These are phyloP conservation scores for Marmota monax DNA, from an alignment of 2,113 vertebrate genomes.

Conservation along the genomic window DNA sequence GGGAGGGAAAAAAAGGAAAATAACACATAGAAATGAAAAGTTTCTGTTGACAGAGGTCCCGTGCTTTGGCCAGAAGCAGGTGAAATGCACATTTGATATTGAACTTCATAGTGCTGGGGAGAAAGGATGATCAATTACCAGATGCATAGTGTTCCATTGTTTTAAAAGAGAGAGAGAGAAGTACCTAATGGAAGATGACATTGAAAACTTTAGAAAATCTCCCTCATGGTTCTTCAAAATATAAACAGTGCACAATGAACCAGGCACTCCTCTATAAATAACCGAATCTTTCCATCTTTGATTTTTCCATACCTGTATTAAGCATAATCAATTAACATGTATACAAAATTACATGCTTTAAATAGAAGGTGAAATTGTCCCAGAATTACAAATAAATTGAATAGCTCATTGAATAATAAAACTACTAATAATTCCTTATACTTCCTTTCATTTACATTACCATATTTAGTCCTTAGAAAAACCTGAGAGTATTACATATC, in stretches of 20 bases:
- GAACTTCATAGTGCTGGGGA: background rate
- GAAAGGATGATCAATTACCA: background rate
- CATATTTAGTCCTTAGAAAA: background rate
- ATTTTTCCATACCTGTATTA: background rate
- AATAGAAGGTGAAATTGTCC: background rate
- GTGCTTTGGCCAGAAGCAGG: background rate
- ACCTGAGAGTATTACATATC: background rate
- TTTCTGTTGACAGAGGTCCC: background rate
- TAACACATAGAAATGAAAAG: background rate
- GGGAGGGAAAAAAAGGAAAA: background rate
- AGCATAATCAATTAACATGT: background rate
- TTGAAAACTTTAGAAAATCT: background rate
- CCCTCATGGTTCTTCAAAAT: background rate
- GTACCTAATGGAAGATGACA: background rate
- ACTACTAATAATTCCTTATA: background rate
- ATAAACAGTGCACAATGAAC: background rate
- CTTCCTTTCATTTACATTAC: slow-evolving; percentile 41
- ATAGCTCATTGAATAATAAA: slow-evolving; percentile 19
- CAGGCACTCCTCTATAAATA: background rate
- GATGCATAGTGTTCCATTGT: background rate
- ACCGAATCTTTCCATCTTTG: background rate
- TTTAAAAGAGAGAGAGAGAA: background rate
- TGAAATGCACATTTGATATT: background rate
- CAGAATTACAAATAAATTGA: background rate
- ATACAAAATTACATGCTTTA: background rate